phyloP scores from a whole-genome alignment of 1,140 invertebrate genomes.

The Amphibalanus amphitrite region DNA sequence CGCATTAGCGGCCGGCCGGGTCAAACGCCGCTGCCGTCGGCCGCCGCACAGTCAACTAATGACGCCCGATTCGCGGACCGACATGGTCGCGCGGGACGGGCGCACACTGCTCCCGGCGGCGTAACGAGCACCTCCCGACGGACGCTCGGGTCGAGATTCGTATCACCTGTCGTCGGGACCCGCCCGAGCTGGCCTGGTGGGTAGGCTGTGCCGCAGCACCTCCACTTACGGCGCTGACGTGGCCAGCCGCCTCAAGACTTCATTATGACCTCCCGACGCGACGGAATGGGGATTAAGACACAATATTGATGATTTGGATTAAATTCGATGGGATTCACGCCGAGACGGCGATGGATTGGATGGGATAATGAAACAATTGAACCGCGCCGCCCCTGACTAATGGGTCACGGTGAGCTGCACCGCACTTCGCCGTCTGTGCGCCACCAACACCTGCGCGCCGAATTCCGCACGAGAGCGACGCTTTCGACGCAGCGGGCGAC shows the following conservation, averaged over 20 bases:
- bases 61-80: background rate
- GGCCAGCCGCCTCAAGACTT: background rate
- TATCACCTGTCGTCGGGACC: no score
- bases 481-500: background rate
- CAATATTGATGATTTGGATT: slow-evolving; percentile 2
- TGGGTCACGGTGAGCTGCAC: background rate
- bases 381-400: background rate
- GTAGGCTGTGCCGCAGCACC: background rate
- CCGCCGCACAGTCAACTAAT: background rate
- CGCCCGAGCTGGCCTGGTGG: background rate
- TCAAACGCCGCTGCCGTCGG: background rate
- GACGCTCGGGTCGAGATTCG: no score
- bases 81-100: background rate
- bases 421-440: no score
- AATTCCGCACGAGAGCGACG: background rate
- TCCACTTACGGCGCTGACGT: background rate
- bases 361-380: background rate
- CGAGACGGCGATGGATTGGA: background rate
- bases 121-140: no score
- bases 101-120: no score
- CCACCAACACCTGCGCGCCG: background rate
- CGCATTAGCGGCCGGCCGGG: background rate
- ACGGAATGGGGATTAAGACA: background rate
- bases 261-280: background rate
- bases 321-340: background rate